Base-by-base conservation (phyloP, 2,888 invertebrate species). In the Chloroclystis v-ata region DNA sequence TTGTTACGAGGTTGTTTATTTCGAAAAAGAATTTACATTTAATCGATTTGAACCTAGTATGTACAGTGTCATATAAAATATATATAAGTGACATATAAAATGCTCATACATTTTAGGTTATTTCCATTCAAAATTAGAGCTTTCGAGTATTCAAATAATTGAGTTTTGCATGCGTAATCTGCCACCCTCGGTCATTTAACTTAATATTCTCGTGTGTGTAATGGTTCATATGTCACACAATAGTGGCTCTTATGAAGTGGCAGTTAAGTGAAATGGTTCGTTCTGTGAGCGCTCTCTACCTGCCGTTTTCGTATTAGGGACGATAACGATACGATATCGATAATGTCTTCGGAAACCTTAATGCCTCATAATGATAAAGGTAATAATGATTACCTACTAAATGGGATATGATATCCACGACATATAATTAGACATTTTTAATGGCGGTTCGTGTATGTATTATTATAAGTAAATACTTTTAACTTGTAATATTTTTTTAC, bases 251-350 rank as follows among this genome's bases (percentile, higher is more conserved):
- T 50, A 50, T 50, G 49, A 46, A 50, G 46, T 46, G 49, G 49
- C 43, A 39, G 46, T 50, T 50, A 50, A 40, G 50, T 50, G 46
- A 50, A 50, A 43, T 50, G 50, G 49, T 50, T 46, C 45, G 49
- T 45, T 46, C 43, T 46, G 40, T 43, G 43, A 33, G 38, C 41
- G 32, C 41, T 32, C 42, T 38, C 37, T 20, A 26, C 42, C 47
- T 37, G 28, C 40, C 46, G 43, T 46, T 50, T 49, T 47, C 45
- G 46, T 50, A 46, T 46, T 13, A 39, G 33, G 37, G 28, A 38
- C 45, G 41, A 45, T 40, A 37, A 42, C 39, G 37, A 40, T 46
- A 40, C 28, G 35, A 33, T 30, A 20, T 28, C 12, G 42, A 38
- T 49, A 37, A 48, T 43, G 35, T 43, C 26, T 9, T 12, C 29